Evolutionary conservation across 1,140 invertebrate species (phyloP), one percentile per base, ranked within the genome.

Genomic region (Trichogramma pretiosum): DNA sequence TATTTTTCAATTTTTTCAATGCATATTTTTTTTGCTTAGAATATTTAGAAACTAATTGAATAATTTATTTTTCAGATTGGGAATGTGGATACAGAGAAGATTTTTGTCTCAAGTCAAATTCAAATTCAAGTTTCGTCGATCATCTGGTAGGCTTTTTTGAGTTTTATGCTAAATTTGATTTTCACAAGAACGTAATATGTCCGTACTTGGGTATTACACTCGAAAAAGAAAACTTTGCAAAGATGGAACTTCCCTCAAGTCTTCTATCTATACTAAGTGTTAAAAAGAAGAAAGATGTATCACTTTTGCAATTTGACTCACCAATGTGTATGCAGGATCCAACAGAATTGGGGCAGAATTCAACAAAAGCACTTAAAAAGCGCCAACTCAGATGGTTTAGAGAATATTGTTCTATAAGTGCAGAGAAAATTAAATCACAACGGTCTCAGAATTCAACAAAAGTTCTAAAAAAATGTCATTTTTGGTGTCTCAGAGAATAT

Each of bases 301-400:
- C 56, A 36, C 48, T 43, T 30, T 48, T 75, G 17, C 56, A 56
- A 9, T 52, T 64, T 21, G 56, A 59, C 14, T 65, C 61, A 2
- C 11, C 61, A 1, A 58, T 73, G 33, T 74, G 70, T 50, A 57
- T 75, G 16, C 71, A 74, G 56, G 74, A 77, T 53, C 73, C 74
- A 0, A 72, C 75, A 46, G 67, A 74, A 47, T 66, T 72, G 13
- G 57, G 62, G 18, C 68, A 70, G 49, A 77, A 77, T 52, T 59
- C 76, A 10, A 66, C 73, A 0, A 65, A 63, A 13, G 45, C 56
- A 1, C 52, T 76, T 8, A 52, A 43, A 35, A 62, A 62, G 48
- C 7, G 43, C 3, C 49, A 52, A 4, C 30, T 60, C 2, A 50
- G 48, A 14, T 32, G 48, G 10, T 56, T 63, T 23, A 52, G 52